Evolutionary conservation across 2,113 vertebrate species (phyloP).

Genomic region (Perca schrenkii): DNA sequence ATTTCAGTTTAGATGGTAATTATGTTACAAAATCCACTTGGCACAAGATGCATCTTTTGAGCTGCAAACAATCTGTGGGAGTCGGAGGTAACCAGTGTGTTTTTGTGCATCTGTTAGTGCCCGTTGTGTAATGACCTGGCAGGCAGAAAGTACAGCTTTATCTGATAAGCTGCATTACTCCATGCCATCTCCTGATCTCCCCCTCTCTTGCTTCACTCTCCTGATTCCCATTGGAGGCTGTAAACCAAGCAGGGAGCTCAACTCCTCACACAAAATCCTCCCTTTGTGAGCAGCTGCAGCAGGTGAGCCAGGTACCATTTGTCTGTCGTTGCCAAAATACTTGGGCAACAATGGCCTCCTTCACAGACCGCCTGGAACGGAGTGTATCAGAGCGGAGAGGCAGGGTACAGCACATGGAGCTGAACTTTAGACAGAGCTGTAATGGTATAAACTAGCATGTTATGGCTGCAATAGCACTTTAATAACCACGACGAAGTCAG

Average conservation of each 20-base stretch:
- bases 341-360: constrained; percentile 51
- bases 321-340: constrained; percentile 56
- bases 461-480: background rate
- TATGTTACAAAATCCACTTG: background rate
- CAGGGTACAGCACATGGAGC: constrained; percentile 8
- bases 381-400: constrained; percentile 10
- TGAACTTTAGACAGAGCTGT: constrained; percentile 16
- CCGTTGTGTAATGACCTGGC: constrained; percentile 48
- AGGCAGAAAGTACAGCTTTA: constrained; percentile 42
- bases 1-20: background rate
- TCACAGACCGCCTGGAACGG: constrained; percentile 10
- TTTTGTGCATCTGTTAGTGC: background rate
- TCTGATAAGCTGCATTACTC: constrained; percentile 59
- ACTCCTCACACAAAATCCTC: constrained; percentile 39
- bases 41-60: background rate
- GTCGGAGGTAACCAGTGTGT: background rate
- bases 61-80: background rate
- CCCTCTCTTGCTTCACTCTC: constrained; percentile 24
- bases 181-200: constrained; percentile 35
- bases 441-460: background rate
- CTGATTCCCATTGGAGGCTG: constrained; percentile 24
- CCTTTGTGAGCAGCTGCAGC: constrained; percentile 52
- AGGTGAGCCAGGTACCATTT: constrained; percentile 52
- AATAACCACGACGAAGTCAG: background rate
- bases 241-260: constrained; percentile 46